Percentiles rank a stretch among this genome's conserved stretches.
Evolutionary conservation across 2,113 vertebrate species (phyloP).

Genomic region (Poeciliopsis turrubarensis): DNA sequence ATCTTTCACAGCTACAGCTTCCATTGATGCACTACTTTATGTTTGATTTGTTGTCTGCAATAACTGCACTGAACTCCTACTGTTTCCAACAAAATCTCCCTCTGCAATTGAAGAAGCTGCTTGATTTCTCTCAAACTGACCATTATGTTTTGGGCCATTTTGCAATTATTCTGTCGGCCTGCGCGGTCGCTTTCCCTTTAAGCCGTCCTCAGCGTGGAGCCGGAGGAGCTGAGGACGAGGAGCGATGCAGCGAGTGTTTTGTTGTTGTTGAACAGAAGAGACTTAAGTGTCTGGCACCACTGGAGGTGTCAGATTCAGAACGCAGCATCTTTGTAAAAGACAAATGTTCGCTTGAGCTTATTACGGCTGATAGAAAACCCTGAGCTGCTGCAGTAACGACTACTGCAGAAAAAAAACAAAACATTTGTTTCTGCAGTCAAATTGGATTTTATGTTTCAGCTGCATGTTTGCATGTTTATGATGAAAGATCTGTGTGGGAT

Average conservation of each 20-base stretch:
- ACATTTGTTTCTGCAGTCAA: conserved; percentile 8
- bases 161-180: conserved; percentile 6
- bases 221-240: conserved; percentile 33
- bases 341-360: conserved; percentile 65
- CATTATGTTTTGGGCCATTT: conserved; percentile 37
- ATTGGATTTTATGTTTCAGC: conserved; percentile 14
- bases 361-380: conserved; percentile 43
- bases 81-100: conserved; percentile 34
- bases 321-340: conserved; percentile 53
- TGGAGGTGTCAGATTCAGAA: conserved; percentile 59
- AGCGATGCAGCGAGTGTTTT: conserved; percentile 48
- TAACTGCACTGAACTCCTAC: conserved; percentile 40
- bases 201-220: conserved; percentile 42
- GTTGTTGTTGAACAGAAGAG: conserved; percentile 58
- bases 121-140: conserved; percentile 35
- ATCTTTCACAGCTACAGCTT: background rate
- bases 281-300: conserved; percentile 63
- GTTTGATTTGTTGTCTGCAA: conserved; percentile 54
- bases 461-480: conserved; percentile 1
- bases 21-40: conserved; percentile 32
- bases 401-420: conserved; percentile 8
- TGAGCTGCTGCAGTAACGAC: conserved; percentile 1
- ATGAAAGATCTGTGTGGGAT: background rate
- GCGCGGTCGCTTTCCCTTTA: conserved; percentile 11
- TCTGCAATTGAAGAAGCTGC: conserved; percentile 18